Evolutionary conservation across 2,888 invertebrate genomes (phyloP).

Genomic region (Uropetala carovei): DNA sequence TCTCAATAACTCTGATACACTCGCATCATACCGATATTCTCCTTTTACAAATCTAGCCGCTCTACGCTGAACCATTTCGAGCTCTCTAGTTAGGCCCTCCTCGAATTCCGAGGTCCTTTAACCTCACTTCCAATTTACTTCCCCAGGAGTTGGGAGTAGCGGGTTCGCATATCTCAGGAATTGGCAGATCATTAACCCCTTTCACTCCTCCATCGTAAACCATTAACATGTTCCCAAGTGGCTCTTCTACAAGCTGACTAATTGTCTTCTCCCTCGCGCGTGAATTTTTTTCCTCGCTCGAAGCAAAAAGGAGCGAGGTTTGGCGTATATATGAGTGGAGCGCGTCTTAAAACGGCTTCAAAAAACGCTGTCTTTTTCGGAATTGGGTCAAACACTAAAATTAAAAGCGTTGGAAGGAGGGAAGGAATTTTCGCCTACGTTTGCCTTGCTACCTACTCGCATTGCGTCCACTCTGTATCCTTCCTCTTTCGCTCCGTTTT

Average conservation of each 20-base stretch:
- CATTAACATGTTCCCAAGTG: background rate
- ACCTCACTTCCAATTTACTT: background rate
- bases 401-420: background rate
- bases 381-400: slow-evolving; percentile 19
- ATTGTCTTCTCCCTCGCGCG: background rate
- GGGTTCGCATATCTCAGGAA: background rate
- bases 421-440: background rate
- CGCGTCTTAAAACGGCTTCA: background rate
- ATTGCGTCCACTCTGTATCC: background rate
- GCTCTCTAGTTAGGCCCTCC: background rate
- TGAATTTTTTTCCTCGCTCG: background rate
- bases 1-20: no score
- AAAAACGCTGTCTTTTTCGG: slow-evolving; percentile 32
- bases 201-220: background rate
- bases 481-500: background rate
- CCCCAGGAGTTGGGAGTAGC: background rate
- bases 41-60: no score
- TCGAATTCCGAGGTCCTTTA: background rate
- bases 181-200: slow-evolving; percentile 20
- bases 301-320: background rate
- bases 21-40: no score
- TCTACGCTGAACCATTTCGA: no score
- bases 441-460: slow-evolving; percentile 2
- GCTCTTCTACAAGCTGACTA: background rate
- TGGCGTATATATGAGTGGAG: background rate